Conservation (phyloP, 2,113 vertebrate species). For the Dissostichus mawsoni region DNA sequence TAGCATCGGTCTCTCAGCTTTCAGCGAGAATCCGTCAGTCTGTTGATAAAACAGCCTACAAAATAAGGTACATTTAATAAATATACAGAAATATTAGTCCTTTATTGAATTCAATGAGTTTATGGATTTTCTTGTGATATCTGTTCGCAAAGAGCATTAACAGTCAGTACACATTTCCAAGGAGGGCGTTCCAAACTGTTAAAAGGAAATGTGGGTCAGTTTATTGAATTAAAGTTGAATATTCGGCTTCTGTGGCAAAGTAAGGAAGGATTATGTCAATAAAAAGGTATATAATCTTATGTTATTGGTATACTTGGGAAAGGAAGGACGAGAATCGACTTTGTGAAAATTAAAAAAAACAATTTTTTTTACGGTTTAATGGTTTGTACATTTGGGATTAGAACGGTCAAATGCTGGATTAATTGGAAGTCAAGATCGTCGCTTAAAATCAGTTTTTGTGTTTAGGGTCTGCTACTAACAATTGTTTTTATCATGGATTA, state of each 20-base stretch:
- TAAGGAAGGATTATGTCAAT: background rate
- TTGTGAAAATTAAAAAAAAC: background rate
- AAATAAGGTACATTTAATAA: constrained; percentile 88
- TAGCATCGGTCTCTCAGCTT: constrained; percentile 95
- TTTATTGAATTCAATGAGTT: background rate
- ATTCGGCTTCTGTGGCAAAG: background rate
- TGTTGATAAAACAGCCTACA: constrained; percentile 94
- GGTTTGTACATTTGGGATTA: background rate
- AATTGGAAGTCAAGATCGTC: background rate
- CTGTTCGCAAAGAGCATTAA: background rate
- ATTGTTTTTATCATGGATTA: no score
- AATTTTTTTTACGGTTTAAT: background rate
- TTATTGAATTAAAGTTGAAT: background rate
- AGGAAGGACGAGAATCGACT: background rate
- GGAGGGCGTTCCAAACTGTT: background rate
- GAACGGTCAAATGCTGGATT: background rate
- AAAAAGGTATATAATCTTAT: background rate
- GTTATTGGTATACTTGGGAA: background rate
- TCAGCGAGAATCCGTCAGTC: constrained; percentile 94
- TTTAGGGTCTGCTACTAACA: background rate
- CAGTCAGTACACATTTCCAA: background rate
- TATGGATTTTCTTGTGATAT: background rate
- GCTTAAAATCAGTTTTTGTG: background rate
- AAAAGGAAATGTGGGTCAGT: background rate
- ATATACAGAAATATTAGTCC: no score